phyloP scores from a whole-genome alignment of 2,797 vertebrate genomes.

The Eurystomus glaucurus region DNA sequence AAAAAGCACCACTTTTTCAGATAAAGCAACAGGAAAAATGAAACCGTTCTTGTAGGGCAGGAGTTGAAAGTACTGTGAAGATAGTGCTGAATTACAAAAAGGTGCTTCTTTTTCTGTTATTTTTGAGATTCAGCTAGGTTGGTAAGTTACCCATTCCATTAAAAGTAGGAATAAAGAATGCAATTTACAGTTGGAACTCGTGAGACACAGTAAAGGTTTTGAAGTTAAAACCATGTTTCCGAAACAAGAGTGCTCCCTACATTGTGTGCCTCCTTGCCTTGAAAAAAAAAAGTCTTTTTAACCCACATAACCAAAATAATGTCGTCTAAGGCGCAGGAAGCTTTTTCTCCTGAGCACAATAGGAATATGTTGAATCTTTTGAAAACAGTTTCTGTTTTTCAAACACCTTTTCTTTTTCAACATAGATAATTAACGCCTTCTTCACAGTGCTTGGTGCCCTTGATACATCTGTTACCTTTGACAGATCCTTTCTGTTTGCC shows the following conservation, averaged over 20 bases:
- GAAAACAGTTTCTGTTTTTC: constrained; percentile 75
- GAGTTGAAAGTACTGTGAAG: constrained; percentile 5
- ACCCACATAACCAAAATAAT: not conserved
- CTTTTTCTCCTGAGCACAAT: constrained; percentile 47
- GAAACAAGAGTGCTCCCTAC: not conserved
- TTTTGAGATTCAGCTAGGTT: not conserved
- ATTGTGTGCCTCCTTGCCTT: not conserved
- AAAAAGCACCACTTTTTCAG: not conserved
- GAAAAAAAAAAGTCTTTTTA: constrained; percentile 17
- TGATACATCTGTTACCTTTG: constrained; percentile 68
- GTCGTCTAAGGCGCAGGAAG: constrained; percentile 27
- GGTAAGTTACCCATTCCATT: constrained; percentile 14
- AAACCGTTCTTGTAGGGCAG: not conserved
- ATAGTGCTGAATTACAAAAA: constrained; percentile 11
- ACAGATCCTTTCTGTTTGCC: constrained; percentile 65
- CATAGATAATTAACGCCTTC: constrained; percentile 66
- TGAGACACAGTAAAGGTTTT: constrained; percentile 25
- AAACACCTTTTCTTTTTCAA: constrained; percentile 66
- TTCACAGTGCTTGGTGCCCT: constrained; percentile 57
- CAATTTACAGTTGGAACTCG: not conserved
- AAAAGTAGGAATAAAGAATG: not conserved
- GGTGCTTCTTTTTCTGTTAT: constrained; percentile 2
- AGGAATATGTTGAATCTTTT: constrained; percentile 61
- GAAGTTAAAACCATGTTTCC: constrained; percentile 13
- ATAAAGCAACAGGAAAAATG: not conserved